Base-by-base conservation (phyloP, 2,888 invertebrate species). In the Ypsolopha scabrella region DNA sequence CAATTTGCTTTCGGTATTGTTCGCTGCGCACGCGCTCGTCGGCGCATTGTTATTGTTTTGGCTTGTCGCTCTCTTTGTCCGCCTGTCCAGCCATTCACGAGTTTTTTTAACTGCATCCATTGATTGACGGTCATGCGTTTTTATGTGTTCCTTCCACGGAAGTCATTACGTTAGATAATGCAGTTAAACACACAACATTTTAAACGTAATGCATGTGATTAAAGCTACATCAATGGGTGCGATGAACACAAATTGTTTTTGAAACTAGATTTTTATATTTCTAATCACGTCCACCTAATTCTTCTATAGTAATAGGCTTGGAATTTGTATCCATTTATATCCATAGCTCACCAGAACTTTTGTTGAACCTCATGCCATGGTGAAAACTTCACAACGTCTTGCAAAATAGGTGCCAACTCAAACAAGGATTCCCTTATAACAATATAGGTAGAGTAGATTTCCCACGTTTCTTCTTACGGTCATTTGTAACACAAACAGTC, bases 11-110 rank as follows among this genome's bases (percentile, higher is more conserved):
- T 58, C 63, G 67, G 67, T 79, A 74, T 68, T 60, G 66, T 67
- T 80, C 59, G 63, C 80, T 38, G 68, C 68, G 75, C 82, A 82
- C 81, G 80, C 78, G 75, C 36, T 10, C 43, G 39, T 24, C 7
- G 37, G 37, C 38, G 13, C 61, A 68, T 72, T 75, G 70, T 77
- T 72, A 75, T 77, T 80, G 76, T 77, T 80, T 77, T 72, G 75
- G 76, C 70, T 68, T 64, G 71, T 59, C 65, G 68, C 67, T 64
- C 71, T 67, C 70, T 75, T 73, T 75, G 75, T 71, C 65, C 63
- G 56, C 41, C 39, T 24, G 62, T 52, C 60, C 24, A 24, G 24
- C 24, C 65, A 68, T 69, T 68, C 67, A 64, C 56, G 50, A 56
- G 52, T 7, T 47, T 35, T 37, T 46, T 46, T 46, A 11, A 67